A percentile compares a stretch with the other conserved stretches of the same genome.
phyloP scores from a whole-genome alignment of 2,888 invertebrate species.

The Tholera decimalis region DNA sequence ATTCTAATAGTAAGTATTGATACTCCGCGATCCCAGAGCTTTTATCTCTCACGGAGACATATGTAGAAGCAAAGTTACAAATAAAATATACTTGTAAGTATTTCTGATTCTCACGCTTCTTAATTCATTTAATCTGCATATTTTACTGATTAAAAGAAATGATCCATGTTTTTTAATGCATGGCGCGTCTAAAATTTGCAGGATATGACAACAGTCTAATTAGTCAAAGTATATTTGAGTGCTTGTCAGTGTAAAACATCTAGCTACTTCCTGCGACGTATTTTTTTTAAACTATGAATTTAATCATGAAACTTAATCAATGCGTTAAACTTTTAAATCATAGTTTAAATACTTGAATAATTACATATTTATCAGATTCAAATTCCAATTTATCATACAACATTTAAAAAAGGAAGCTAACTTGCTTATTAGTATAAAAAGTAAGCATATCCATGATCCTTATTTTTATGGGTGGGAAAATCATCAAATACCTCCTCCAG shows the following conservation, averaged over 20 bases:
- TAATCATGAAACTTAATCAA: not conserved
- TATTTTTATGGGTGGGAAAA: too few species aligned
- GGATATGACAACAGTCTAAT: constrained; percentile 27
- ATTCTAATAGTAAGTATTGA: not conserved
- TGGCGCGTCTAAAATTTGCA: constrained; percentile 14
- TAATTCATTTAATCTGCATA: constrained; percentile 15
- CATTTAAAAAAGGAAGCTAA: too few species aligned
- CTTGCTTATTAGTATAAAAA: too few species aligned
- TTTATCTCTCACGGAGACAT: too few species aligned
- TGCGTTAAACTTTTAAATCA: too few species aligned
- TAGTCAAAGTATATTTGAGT: constrained; percentile 3
- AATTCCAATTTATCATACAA: too few species aligned
- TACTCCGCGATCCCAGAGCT: too few species aligned
- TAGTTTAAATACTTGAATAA: too few species aligned
- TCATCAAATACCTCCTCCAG: too few species aligned
- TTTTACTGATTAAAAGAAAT: constrained; percentile 24
- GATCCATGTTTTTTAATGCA: constrained; percentile 11
- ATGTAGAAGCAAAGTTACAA: not conserved
- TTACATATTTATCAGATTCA: too few species aligned
- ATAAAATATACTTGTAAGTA: not conserved
- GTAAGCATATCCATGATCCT: too few species aligned
- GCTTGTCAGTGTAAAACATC: not conserved
- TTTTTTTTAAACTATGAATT: not conserved
- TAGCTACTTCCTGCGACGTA: not conserved
- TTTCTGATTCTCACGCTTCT: constrained; percentile 31